Conservation (phyloP, 2,113 vertebrate species). For the Istiophorus platypterus region DNA sequence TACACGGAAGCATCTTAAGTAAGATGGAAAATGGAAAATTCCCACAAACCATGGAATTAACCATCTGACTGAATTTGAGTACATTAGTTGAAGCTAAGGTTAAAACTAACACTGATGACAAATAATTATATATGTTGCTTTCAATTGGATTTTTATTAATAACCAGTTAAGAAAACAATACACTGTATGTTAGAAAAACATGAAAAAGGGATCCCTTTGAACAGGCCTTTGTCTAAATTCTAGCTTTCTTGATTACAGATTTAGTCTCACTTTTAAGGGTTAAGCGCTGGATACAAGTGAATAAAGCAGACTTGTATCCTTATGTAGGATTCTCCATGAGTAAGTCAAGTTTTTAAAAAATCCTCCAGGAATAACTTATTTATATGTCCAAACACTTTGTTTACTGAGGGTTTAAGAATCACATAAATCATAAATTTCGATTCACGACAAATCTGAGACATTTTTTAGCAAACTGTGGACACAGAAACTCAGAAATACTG, state of each 20-base stretch:
- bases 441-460: constrained; percentile 28
- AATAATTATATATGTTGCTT: background rate
- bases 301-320: background rate
- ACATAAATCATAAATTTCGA: constrained; percentile 44
- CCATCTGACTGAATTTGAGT: background rate
- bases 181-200: background rate
- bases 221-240: background rate
- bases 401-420: constrained; percentile 30
- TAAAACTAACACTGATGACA: background rate
- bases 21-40: constrained; percentile 6
- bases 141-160: background rate
- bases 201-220: background rate
- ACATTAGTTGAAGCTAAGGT: background rate
- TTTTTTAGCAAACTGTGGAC: constrained; percentile 43
- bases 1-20: background rate
- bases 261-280: background rate
- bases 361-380: constrained; percentile 29
- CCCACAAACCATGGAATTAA: background rate
- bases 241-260: background rate
- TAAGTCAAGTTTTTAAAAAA: background rate
- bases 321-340: constrained; percentile 1
- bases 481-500: constrained; percentile 14
- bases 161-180: background rate
- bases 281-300: background rate
- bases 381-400: constrained; percentile 35